phyloP scores from a whole-genome alignment of 2,113 vertebrate species.

The Origma solitaria region DNA sequence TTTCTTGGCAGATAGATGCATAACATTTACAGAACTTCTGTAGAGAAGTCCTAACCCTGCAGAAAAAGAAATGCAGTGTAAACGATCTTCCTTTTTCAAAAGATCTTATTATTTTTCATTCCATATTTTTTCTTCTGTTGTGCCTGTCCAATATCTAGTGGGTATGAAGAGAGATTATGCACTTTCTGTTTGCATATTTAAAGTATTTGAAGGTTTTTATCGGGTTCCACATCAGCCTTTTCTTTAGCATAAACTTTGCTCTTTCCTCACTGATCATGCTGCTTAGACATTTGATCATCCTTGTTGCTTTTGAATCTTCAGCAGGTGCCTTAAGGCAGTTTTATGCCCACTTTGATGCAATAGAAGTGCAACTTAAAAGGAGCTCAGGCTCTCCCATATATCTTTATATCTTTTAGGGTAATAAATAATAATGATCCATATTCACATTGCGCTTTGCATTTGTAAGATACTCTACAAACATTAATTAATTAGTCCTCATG shows the following conservation, averaged over 20 bases:
- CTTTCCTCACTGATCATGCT: constrained; percentile 4
- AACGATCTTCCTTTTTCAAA: background rate
- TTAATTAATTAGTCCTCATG: constrained; percentile 49
- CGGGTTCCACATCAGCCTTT: background rate
- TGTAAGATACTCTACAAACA: constrained; percentile 24
- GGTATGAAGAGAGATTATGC: background rate
- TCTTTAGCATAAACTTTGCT: constrained; percentile 16
- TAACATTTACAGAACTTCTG: background rate
- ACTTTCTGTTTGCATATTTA: background rate
- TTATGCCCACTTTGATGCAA: constrained; percentile 44
- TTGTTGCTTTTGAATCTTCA: constrained; percentile 40
- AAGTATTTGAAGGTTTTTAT: constrained; percentile 15
- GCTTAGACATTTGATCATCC: constrained; percentile 44
- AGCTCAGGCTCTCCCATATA: constrained; percentile 10
- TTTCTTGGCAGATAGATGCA: background rate
- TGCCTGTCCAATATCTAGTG: background rate
- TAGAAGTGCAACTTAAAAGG: constrained; percentile 32
- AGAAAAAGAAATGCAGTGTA: background rate
- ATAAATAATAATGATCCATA: constrained; percentile 58
- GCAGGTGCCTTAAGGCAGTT: constrained; percentile 39
- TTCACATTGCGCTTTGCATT: constrained; percentile 16
- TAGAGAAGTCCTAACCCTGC: background rate
- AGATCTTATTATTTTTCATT: background rate
- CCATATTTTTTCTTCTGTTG: background rate
- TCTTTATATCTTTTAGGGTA: constrained; percentile 51